Percentiles rank a stretch among this genome's conserved stretches.
phyloP scores from a whole-genome alignment of 1,140 invertebrate genomes.

The Drosophila asahinai region DNA sequence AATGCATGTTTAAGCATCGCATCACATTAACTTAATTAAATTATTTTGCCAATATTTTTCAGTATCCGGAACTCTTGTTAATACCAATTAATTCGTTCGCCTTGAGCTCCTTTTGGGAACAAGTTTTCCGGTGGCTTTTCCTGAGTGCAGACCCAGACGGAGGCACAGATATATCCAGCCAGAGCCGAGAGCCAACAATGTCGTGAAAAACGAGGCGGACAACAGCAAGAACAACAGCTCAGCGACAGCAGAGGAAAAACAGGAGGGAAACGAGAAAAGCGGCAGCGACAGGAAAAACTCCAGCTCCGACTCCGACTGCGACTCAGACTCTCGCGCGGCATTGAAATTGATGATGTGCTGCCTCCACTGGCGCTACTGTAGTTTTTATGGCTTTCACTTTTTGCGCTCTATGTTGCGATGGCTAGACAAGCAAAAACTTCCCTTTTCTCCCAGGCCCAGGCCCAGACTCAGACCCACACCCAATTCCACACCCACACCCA shows the following conservation, averaged over 20 bases:
- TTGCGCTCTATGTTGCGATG: slow-evolving; percentile 62
- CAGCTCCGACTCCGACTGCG: slow-evolving; percentile 33
- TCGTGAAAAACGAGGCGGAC: slow-evolving; percentile 66
- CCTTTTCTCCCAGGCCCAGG: slow-evolving; percentile 47
- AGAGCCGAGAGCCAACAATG: slow-evolving; percentile 67
- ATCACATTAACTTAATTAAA: neutral
- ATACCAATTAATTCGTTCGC: neutral
- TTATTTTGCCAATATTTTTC: neutral
- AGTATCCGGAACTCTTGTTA: neutral
- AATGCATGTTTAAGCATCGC: too few species aligned
- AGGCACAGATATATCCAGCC: slow-evolving; percentile 42
- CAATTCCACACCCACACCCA: neutral
- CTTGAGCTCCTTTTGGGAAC: slow-evolving; percentile 2
- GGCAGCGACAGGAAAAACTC: slow-evolving; percentile 24
- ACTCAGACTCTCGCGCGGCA: slow-evolving; percentile 66
- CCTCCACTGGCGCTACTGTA: slow-evolving; percentile 56
- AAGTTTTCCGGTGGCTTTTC: slow-evolving; percentile 35
- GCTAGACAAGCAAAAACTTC: slow-evolving; percentile 79
- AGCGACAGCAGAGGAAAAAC: slow-evolving; percentile 8
- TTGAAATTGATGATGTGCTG: slow-evolving; percentile 78
- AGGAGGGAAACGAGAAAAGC: slow-evolving; percentile 3
- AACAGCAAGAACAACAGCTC: slow-evolving; percentile 24
- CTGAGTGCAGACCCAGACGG: slow-evolving; percentile 30
- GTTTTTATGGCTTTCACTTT: slow-evolving; percentile 82
- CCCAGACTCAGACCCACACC: neutral